phyloP scores from a whole-genome alignment of 2,797 vertebrate species.

The Muscicapa striata region DNA sequence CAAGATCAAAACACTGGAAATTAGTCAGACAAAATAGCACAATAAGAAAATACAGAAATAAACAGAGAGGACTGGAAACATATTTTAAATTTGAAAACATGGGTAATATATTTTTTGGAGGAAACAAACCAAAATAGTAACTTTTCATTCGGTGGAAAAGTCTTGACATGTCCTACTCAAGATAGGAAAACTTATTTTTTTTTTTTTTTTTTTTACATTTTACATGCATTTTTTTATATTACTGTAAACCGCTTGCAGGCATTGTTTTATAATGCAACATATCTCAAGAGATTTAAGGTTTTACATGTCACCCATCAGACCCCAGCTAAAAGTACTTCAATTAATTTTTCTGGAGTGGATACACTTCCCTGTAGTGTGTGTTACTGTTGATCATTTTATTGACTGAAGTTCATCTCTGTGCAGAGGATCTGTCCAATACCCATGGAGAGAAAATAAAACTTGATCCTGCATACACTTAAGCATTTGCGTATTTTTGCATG shows the following conservation, averaged over 20 bases:
- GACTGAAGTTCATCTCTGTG: neutral
- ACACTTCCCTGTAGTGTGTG: neutral
- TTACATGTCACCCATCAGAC: neutral
- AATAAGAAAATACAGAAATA: neutral
- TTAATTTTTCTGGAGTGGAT: neutral
- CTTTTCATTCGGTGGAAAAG: neutral
- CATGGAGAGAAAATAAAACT: neutral
- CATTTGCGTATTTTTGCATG: neutral
- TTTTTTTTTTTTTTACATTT: neutral
- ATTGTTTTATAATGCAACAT: neutral
- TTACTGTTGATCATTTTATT: neutral
- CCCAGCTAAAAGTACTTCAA: neutral
- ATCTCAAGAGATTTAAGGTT: neutral
- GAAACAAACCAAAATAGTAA: neutral
- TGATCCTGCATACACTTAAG: neutral
- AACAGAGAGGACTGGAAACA: neutral
- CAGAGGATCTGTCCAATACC: neutral
- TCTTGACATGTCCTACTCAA: neutral
- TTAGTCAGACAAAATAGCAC: neutral
- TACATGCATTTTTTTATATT: neutral
- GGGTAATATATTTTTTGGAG: fast-evolving
- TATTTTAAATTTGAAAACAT: neutral
- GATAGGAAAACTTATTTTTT: neutral
- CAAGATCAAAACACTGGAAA: neutral
- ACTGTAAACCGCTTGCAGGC: neutral